These are phyloP conservation scores for Troilus luridus DNA, from an alignment of 2,888 invertebrate species.

Conservation along the genomic window DNA sequence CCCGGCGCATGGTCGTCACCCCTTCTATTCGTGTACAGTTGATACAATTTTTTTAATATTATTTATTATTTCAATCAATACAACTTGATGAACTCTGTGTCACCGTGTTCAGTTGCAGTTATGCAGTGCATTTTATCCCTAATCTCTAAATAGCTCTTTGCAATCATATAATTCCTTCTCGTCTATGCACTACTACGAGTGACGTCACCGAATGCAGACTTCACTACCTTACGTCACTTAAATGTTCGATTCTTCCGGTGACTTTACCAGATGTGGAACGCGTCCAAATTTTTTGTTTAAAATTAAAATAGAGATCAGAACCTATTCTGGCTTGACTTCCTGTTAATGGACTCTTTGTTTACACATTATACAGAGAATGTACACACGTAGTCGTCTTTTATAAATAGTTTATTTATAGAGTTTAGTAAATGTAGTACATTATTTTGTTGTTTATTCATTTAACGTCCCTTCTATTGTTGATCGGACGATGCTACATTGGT, in stretches of 20 bases:
- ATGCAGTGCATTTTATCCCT: not conserved
- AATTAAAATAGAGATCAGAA: not conserved
- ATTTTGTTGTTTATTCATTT: too few relatives aligned
- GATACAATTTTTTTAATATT: not conserved
- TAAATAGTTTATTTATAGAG: not conserved
- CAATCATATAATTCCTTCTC: not conserved
- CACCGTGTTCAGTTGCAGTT: not conserved
- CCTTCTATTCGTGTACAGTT: not conserved
- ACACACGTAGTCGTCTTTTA: not conserved
- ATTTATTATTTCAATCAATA: not conserved
- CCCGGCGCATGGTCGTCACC: conserved; percentile 42
- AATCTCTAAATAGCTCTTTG: not conserved
- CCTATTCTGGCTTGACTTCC: not conserved
- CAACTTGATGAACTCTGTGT: not conserved
- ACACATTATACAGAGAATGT: not conserved
- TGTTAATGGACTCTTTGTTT: not conserved
- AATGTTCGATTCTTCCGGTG: conserved; percentile 6
- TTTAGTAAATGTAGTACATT: too few relatives aligned
- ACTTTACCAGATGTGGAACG: not conserved
- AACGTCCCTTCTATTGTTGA: too few relatives aligned
- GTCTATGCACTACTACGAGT: not conserved
- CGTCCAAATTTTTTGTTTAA: not conserved
- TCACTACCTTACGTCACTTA: not conserved
- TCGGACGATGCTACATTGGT: too few relatives aligned
- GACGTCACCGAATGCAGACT: conserved; percentile 3